Conservation (phyloP, 92 coral and sea anemone species). For the Heliopora coerulea region DNA sequence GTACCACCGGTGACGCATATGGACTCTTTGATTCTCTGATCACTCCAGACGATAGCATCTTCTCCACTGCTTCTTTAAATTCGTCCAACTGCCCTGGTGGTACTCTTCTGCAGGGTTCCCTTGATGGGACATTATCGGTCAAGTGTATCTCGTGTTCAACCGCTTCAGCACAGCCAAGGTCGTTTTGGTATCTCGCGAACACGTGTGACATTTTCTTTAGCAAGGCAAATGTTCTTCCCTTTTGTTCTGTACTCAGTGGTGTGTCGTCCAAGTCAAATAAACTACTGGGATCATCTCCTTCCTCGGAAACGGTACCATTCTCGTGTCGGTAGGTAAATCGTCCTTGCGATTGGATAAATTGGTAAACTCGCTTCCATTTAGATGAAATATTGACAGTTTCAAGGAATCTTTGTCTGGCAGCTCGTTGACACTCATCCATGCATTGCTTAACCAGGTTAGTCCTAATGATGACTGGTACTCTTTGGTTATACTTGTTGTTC, state of each 20-base stretch:
- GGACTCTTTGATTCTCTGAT: too few relatives aligned
- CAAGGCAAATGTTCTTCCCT: constrained; percentile 10
- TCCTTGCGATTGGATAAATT: constrained; percentile 24
- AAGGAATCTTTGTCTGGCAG: constrained; percentile 21
- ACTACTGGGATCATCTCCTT: neutral
- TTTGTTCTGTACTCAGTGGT: constrained; percentile 25
- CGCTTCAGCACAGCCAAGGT: constrained; percentile 28
- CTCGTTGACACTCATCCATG: constrained; percentile 22
- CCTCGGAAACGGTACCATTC: neutral
- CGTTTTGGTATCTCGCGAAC: neutral
- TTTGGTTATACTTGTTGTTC: constrained; percentile 38
- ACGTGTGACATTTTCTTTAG: constrained; percentile 44
- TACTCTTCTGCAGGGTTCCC: too few relatives aligned
- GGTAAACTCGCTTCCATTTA: constrained; percentile 49
- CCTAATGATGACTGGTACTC: constrained; percentile 43
- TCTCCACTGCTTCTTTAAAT: constrained; percentile 38
- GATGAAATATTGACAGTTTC: constrained; percentile 25
- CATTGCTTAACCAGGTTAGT: constrained; percentile 50
- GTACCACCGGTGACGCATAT: too few relatives aligned
- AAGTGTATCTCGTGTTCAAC: constrained; percentile 35
- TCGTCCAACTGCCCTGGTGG: constrained; percentile 34
- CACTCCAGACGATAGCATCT: constrained; percentile 32
- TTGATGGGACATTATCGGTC: constrained; percentile 1
- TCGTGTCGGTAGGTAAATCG: neutral
- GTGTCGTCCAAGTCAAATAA: constrained; percentile 27